These are phyloP conservation scores for Noctua fimbriata DNA, from an alignment of 2,888 invertebrate species.

Conservation along the genomic window DNA sequence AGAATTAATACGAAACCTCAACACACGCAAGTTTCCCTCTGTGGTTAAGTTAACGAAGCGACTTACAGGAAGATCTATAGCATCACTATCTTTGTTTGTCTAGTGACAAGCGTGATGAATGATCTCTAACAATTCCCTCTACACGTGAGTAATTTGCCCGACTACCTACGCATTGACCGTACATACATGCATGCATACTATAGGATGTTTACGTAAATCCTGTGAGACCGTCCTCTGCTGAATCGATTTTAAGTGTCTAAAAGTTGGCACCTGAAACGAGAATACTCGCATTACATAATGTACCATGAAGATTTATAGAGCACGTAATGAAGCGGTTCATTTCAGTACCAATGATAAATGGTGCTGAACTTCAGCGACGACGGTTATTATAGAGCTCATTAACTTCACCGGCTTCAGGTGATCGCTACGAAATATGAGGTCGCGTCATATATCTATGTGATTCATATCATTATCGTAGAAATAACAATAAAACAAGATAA, in stretches of 20 bases:
- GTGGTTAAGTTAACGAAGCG: conserved; percentile 35
- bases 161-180: conserved; percentile 42
- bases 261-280: conserved; percentile 48
- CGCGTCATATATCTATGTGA: conserved; percentile 37
- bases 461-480: conserved; percentile 50
- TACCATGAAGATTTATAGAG: conserved; percentile 55
- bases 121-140: conserved; percentile 27
- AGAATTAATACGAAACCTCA: background rate
- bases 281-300: conserved; percentile 42
- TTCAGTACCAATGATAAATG: conserved; percentile 58
- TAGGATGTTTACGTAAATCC: conserved; percentile 45
- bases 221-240: conserved; percentile 22
- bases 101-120: conserved; percentile 42
- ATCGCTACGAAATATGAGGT: conserved; percentile 39
- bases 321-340: conserved; percentile 53
- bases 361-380: conserved; percentile 39
- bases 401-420: conserved; percentile 48
- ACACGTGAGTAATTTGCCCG: conserved; percentile 29
- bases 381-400: conserved; percentile 53
- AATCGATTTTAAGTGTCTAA: conserved; percentile 54
- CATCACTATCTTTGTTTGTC: conserved; percentile 39
- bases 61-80: conserved; percentile 36
- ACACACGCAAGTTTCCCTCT: conserved; percentile 10
- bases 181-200: conserved; percentile 27
- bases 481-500: conserved; percentile 53